Evolutionary conservation across 2,113 vertebrate species (phyloP), one percentile per base, ranked within the genome.

Genomic region (Progne subis): DNA sequence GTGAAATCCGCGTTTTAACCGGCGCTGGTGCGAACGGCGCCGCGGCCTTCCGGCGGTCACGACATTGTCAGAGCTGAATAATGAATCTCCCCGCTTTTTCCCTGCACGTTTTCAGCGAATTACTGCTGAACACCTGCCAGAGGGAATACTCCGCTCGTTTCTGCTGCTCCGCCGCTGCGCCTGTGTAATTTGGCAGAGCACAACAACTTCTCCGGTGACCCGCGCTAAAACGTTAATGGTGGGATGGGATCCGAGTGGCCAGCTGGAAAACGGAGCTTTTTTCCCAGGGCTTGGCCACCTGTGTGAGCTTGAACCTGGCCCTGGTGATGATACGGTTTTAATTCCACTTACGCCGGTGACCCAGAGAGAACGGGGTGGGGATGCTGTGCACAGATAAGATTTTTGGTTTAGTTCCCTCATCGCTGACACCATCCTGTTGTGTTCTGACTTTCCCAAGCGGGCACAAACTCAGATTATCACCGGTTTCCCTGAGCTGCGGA

Each of bases 91-190:
- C 12, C 21, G 56, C 32, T 44, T 52, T 49, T 32, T 55, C 37
- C 69, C 67, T 34, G 43, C 20, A 56, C 19, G 0, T 79, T 94
- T 94, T 52, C 91, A 90, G 86, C 94, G 94, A 76, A 96, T 91
- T 71, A 26, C 81, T 13, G 74, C 94, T 82, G 81, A 92, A 84
- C 91, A 95, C 84, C 94, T 96, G 96, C 96, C 96, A 89, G 39
- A 82, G 95, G 95, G 94, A 94, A 89, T 89, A 19, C 84, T 94
- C 34, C 4, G 55, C 91, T 84, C 91, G 2, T 52, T 86, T 60
- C 65, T 60, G 77, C 81, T 32, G 89, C 93, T 81, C 34, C 39
- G 4, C 80, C 41, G 92, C 85, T 25, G 55, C 3, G 74, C 18
- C 0, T 2, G 44, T 37, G 83, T 79, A 11, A 79, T 89, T 87